Conservation (phyloP, 2,113 vertebrate genomes). For the Pleuronectes platessa region DNA sequence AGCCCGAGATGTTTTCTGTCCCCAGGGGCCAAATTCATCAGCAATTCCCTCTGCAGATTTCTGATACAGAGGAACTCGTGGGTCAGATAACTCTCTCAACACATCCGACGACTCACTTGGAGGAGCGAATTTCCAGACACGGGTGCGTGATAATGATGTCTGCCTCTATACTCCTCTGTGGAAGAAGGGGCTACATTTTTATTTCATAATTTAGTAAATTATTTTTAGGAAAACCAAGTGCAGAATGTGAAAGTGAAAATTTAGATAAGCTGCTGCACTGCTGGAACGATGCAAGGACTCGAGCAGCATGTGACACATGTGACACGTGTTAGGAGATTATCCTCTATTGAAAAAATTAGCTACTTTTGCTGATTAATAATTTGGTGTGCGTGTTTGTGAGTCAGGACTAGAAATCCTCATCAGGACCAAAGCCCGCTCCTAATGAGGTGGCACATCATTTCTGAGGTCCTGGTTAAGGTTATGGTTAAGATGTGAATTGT, state of each 20-base stretch:
- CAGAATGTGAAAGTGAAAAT: no score
- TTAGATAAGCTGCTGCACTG: neutral
- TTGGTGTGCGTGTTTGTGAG: no score
- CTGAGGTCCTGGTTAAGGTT: no score
- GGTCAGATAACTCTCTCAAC: conserved; percentile 56
- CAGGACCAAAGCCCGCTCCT: no score
- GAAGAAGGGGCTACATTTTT: conserved; percentile 15
- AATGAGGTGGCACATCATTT: no score
- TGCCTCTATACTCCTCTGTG: conserved; percentile 18
- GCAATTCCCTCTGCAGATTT: conserved; percentile 43
- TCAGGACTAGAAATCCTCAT: no score
- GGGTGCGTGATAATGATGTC: conserved; percentile 46
- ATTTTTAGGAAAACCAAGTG: neutral
- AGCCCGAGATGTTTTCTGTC: conserved; percentile 46
- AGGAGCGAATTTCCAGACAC: conserved; percentile 40
- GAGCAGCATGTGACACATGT: neutral
- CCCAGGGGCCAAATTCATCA: conserved; percentile 52
- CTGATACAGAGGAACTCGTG: conserved; percentile 49
- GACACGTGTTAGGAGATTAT: no score
- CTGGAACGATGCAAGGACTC: neutral
- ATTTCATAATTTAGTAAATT: conserved; percentile 7
- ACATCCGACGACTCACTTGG: conserved; percentile 39
- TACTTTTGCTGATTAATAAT: no score
- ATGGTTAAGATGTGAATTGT: no score
- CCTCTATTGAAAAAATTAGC: no score